phyloP scores from a whole-genome alignment of 1,140 invertebrate species.

The Seison nebaliae region DNA sequence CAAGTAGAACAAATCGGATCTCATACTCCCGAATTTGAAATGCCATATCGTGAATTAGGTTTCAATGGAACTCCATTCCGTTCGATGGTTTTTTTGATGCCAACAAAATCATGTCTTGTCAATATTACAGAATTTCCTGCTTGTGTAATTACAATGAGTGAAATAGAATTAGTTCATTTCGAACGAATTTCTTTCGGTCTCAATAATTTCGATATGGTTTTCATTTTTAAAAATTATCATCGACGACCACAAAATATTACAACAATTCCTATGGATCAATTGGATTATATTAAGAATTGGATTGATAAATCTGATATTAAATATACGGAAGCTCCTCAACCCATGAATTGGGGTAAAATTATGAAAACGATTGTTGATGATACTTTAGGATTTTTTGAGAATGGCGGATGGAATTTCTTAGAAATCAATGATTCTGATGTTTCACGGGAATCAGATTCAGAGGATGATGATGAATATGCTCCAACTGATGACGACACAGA shows the following conservation, averaged over 20 bases:
- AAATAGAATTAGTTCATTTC: constrained; percentile 90
- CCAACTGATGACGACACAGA: constrained; percentile 29
- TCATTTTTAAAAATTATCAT: constrained; percentile 90
- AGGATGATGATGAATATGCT: constrained; percentile 36
- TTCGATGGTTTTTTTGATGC: constrained; percentile 76
- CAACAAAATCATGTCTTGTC: constrained; percentile 78
- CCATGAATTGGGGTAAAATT: constrained; percentile 93
- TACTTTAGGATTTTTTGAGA: constrained; percentile 89
- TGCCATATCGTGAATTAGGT: constrained; percentile 80
- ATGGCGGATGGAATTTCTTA: constrained; percentile 89
- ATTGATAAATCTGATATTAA: constrained; percentile 83
- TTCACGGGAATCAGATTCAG: not conserved
- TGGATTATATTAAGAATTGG: constrained; percentile 98
- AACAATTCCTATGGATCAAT: constrained; percentile 85
- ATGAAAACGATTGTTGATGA: constrained; percentile 99
- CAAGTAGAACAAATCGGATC: constrained; percentile 69
- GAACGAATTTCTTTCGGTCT: constrained; percentile 91
- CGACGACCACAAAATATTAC: constrained; percentile 80
- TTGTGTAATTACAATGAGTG: constrained; percentile 85
- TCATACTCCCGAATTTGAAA: constrained; percentile 87
- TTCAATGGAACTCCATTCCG: constrained; percentile 90
- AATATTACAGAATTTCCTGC: constrained; percentile 93
- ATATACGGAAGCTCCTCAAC: constrained; percentile 91
- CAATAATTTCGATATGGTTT: constrained; percentile 99
- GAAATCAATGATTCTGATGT: constrained; percentile 42